Conservation (phyloP, 1,140 invertebrate species). For the Leguminivora glycinivorella region DNA sequence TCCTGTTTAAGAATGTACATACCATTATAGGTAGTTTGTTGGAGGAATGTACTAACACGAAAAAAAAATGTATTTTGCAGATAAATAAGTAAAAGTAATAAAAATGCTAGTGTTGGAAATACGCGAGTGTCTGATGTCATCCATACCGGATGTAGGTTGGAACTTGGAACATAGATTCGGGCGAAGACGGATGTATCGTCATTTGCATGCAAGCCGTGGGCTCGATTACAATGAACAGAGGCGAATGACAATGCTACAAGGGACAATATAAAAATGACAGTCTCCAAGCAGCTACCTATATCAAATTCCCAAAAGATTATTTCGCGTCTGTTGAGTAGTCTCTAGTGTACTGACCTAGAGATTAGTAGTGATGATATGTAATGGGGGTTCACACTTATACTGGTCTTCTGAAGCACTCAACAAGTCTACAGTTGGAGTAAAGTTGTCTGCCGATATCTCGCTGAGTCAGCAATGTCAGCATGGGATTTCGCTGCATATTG, state of each 20-base stretch:
- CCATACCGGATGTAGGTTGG: conserved; percentile 61
- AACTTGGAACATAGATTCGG: conserved; percentile 54
- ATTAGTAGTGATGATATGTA: neutral
- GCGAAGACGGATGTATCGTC: conserved; percentile 65
- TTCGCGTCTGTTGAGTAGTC: neutral
- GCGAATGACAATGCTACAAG: conserved; percentile 33
- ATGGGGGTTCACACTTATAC: neutral
- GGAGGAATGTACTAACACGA: too few species aligned
- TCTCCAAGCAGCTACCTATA: neutral
- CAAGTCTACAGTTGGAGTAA: neutral
- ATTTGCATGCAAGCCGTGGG: conserved; percentile 68
- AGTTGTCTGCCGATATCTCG: neutral
- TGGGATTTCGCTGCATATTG: neutral
- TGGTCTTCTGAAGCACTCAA: neutral
- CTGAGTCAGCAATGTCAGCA: neutral
- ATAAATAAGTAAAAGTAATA: neutral
- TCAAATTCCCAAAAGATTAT: neutral
- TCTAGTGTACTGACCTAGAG: neutral
- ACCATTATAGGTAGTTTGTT: too few species aligned
- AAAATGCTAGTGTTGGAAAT: neutral
- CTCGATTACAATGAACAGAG: conserved; percentile 58
- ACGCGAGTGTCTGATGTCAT: conserved; percentile 45
- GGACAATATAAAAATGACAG: conserved; percentile 23
- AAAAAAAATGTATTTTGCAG: neutral
- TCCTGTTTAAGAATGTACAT: too few species aligned